Base-by-base conservation (phyloP, 1,140 invertebrate genomes). In the Adelges cooleyi region DNA sequence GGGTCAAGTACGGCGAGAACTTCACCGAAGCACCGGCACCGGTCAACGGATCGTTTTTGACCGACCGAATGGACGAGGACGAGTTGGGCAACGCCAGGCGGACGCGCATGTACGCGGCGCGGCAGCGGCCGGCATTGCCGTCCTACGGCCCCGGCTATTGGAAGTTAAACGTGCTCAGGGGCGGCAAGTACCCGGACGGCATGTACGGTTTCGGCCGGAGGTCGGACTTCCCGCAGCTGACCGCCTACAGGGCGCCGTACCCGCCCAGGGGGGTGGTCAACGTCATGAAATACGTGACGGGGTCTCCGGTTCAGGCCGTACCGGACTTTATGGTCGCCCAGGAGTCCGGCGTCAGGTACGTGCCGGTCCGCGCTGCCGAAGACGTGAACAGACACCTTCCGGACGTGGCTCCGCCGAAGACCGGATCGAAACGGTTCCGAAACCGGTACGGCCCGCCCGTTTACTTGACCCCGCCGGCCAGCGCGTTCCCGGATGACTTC, bases 211-310 rank as follows among this genome's bases (percentile, higher is more conserved):
- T 59, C 23, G 17, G 25, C 25, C 54, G 54, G 2, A 44, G 38
- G 13, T 59, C 54, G 10, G 54, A 59, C 10, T 59, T 59, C 23
- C 54, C 54, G 11, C 54, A 59, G 5, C n/a, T 59, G 40, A 11
- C 40, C 1, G 54, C 54, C 3, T 59, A 59, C 17, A 20, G 54
- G 11, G 56, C 56, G 4, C 56, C 56, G 5, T 62, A 46, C 17
- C 42, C 56, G 0, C 56, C 56, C 11, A 62, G 46, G 5, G 46
- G 56, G 25, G 20, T 62, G 3, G 0, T 62, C 25, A 25, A 33
- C 42, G 56, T 62, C 1, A 62, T 62, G 56, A 62, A 62, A 11
- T 62, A 62, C 42, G 56, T 62, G n/a, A 62, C 56, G 2, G 56
- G 42, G 3, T 1, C 42, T 8, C 49, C 25, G 25, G 13, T n/a